A percentile compares a stretch with the other conserved stretches of the same genome.
Conservation (phyloP, 1,140 invertebrate species). For the Diplogasteroides magnus region DNA sequence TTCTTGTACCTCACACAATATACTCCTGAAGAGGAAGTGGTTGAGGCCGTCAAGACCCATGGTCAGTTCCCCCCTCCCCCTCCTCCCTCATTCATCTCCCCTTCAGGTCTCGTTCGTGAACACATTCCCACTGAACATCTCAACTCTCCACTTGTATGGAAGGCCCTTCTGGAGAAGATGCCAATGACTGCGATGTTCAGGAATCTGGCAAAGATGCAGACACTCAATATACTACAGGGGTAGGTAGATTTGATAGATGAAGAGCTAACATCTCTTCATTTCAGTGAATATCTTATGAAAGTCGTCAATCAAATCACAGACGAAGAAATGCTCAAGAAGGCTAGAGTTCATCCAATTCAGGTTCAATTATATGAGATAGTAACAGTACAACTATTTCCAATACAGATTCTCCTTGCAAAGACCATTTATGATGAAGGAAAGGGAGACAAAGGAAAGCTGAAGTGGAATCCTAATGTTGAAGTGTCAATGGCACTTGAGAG, state of each 20-base stretch:
- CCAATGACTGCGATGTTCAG: neutral
- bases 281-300: neutral
- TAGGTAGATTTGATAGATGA: neutral
- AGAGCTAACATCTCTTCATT: neutral
- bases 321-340: neutral
- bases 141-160: neutral
- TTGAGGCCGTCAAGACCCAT: no score
- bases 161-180: neutral
- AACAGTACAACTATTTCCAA: neutral
- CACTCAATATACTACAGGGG: neutral
- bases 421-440: constrained; percentile 62
- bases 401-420: constrained; percentile 59
- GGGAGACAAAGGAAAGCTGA: constrained; percentile 34
- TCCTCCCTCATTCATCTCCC: neutral
- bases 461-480: neutral
- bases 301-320: neutral
- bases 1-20: neutral
- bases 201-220: neutral
- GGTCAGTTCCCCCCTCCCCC: no score
- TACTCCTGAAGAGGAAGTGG: neutral
- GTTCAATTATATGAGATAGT: neutral
- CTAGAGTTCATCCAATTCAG: neutral
- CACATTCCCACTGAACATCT: neutral
- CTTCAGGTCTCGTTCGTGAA: neutral
- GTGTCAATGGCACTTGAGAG: neutral